phyloP scores from a whole-genome alignment of 2,113 vertebrate species.

The Lichenostomus cassidix region DNA sequence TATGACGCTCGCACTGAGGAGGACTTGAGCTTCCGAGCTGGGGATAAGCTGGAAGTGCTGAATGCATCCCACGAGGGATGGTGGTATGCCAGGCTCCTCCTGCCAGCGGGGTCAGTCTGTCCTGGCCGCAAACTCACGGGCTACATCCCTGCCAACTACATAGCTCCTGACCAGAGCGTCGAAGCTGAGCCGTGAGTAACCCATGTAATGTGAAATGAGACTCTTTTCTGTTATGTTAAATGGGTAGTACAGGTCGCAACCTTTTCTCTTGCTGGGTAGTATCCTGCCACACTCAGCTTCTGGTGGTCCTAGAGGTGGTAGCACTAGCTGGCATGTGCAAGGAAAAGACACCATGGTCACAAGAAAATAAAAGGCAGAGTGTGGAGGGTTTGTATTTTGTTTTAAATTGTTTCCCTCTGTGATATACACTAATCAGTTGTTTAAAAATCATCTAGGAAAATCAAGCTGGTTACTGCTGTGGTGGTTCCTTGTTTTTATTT shows the following conservation, averaged over 20 bases:
- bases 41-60: constrained; percentile 84
- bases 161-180: constrained; percentile 85
- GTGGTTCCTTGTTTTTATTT: background rate
- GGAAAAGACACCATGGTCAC: accelerated
- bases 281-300: background rate
- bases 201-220: accelerated
- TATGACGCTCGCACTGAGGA: constrained; percentile 87
- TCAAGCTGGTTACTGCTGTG: background rate
- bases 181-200: constrained; percentile 89
- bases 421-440: background rate
- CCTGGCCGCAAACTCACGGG: constrained; percentile 69
- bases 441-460: constrained; percentile 2
- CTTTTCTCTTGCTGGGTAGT: background rate
- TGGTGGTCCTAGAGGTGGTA: background rate
- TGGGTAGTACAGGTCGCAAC: accelerated
- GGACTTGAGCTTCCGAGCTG: constrained; percentile 85
- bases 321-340: accelerated
- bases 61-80: constrained; percentile 78
- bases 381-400: background rate
- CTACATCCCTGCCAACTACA: constrained; percentile 92
- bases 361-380: background rate
- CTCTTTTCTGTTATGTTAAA: background rate
- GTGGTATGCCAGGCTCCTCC: constrained; percentile 84
- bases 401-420: background rate
- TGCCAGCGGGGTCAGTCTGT: constrained; percentile 60